Conservation (phyloP, 1,140 invertebrate genomes). For the Watersipora subatra region DNA sequence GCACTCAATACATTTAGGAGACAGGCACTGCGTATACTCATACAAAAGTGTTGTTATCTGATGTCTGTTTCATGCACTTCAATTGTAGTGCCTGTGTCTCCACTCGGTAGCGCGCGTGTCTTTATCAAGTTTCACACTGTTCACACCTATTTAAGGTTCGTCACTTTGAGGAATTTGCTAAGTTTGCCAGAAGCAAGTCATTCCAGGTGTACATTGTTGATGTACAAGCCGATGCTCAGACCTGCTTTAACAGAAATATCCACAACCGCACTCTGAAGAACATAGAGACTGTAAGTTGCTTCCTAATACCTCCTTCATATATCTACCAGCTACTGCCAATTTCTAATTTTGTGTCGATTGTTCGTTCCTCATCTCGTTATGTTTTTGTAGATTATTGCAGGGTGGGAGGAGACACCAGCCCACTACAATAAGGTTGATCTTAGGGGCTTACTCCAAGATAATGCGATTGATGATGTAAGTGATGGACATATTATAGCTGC, state of each 20-base stretch:
- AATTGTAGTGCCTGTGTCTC: no score
- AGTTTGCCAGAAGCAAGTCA: constrained; percentile 68
- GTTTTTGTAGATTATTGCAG: constrained; percentile 47
- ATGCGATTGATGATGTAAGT: constrained; percentile 52
- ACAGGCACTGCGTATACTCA: no score
- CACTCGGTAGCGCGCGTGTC: no score
- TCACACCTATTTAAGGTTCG: constrained; percentile 6
- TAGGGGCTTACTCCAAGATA: constrained; percentile 64
- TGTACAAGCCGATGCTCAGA: constrained; percentile 59
- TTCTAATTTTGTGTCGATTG: neutral
- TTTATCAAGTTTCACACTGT: no score
- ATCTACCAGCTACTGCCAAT: neutral
- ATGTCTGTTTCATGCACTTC: no score
- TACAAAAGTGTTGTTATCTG: no score
- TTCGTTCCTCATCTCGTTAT: neutral
- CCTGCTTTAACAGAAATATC: constrained; percentile 67
- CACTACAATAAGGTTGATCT: constrained; percentile 56
- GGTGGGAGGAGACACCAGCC: constrained; percentile 64
- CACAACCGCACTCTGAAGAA: constrained; percentile 66
- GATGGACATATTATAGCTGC: no score
- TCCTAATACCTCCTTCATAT: neutral
- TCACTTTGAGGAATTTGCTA: constrained; percentile 72
- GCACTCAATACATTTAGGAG: no score
- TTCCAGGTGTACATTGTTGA: constrained; percentile 70
- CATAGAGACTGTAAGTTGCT: constrained; percentile 48